Base-by-base conservation (phyloP, 2,797 vertebrate species). In the Phoebastria nigripes region DNA sequence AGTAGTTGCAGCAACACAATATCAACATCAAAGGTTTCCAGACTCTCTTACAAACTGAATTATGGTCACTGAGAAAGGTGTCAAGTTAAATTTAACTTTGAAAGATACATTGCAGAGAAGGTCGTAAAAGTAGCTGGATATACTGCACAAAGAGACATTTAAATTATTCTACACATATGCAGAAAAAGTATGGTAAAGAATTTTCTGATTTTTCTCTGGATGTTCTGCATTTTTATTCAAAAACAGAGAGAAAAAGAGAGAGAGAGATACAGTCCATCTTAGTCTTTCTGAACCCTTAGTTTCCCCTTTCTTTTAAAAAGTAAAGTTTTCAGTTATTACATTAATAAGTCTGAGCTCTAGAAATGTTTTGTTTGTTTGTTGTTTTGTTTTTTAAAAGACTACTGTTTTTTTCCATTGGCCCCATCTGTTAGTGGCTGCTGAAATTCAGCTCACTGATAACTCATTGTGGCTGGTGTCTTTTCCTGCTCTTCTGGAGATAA, bases 11-110 rank as follows among this genome's bases (percentile, higher is more conserved):
- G 69, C 76, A 90, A 77, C 41, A 83, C 47, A 69, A 5, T 76
- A 92, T 93, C 88, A 82, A 78, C 90, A 94, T 90, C 92, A 96
- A 96, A 96, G 84, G 37, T 61, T 94, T 87, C 79, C 46, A 37
- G 61, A 20, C 47, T 58, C 74, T 93, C 70, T 91, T 89, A 78
- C 61, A 91, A 92, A 87, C 76, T 66, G 72, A 90, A 81, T 87
- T 95, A 92, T 76, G 76, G 94, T 65, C 93, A 89, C 67, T 11
- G 22, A 95, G 73, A 92, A 94, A 85, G 33, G 49, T 80, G 66
- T 82, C 91, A 84, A 78, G 84, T 92, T 80, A 72, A 83, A 89
- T 92, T 85, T 95, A 69, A 92, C 67, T 92, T 81, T 82, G 78
- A 93, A 95, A 90, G 59, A 67, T 46, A 61, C 3, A 1, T 51